These are phyloP conservation scores for Drosophila navojoa DNA, from an alignment of 1,140 invertebrate species.

Conservation along the genomic window DNA sequence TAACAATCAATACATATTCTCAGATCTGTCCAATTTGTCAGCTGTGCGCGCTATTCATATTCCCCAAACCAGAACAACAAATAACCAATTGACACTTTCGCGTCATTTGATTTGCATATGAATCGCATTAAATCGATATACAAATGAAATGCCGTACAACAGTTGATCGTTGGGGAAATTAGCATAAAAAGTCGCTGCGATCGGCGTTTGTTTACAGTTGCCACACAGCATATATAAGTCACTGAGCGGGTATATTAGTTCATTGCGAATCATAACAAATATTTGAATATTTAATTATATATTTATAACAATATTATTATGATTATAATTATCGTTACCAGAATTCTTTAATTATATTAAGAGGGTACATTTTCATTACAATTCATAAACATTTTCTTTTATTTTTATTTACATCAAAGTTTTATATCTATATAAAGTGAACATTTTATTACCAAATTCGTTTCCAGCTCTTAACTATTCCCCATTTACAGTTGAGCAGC, in stretches of 20 bases:
- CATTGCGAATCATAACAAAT: too few relatives aligned
- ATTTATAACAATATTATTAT: too few relatives aligned
- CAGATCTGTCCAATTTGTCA: not conserved
- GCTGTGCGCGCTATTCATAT: not conserved
- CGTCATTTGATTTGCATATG: slow-evolving; percentile 43
- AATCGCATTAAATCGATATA: slow-evolving; percentile 16
- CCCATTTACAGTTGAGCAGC: too few relatives aligned
- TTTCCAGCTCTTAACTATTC: not conserved
- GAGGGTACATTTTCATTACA: too few relatives aligned
- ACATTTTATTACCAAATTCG: not conserved
- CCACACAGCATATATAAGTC: not conserved
- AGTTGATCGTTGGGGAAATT: slow-evolving; percentile 20
- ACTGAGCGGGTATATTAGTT: not conserved
- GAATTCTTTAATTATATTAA: too few relatives aligned
- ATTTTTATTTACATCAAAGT: too few relatives aligned
- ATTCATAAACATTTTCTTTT: too few relatives aligned
- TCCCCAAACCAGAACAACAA: slow-evolving; percentile 3
- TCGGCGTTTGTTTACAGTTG: slow-evolving; percentile 8
- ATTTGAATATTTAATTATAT: too few relatives aligned
- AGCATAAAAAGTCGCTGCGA: slow-evolving; percentile 28
- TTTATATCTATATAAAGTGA: too few relatives aligned
- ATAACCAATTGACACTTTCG: slow-evolving; percentile 47
- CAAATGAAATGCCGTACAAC: slow-evolving; percentile 42
- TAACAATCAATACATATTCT: too few relatives aligned
- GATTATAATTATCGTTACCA: too few relatives aligned